A percentile compares a stretch with the other conserved stretches of the same genome.
Evolutionary conservation across 2,113 vertebrate genomes (phyloP).

Genomic region (Pimephales promelas): DNA sequence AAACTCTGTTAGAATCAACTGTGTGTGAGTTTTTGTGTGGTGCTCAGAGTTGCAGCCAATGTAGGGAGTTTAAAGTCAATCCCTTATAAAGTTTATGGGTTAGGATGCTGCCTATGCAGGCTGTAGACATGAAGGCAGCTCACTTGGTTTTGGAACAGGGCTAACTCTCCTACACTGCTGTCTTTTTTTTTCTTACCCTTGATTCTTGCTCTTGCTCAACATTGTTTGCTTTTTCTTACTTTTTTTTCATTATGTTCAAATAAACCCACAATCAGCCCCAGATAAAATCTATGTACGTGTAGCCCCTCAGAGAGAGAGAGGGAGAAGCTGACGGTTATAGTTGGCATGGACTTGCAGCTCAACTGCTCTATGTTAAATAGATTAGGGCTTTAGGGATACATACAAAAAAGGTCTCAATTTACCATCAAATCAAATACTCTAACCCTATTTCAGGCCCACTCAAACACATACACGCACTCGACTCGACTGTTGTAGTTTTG

Average conservation of each 20-base stretch:
- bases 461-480: slow-evolving; percentile 1
- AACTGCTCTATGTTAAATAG: slow-evolving; percentile 75
- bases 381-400: slow-evolving; percentile 75
- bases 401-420: slow-evolving; percentile 63
- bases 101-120: neutral
- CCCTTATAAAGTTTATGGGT: neutral
- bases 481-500: slow-evolving; percentile 22
- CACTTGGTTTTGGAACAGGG: neutral
- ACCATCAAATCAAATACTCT: slow-evolving; percentile 73
- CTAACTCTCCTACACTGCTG: neutral
- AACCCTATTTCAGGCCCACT: slow-evolving; percentile 69
- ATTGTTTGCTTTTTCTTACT: slow-evolving; percentile 4
- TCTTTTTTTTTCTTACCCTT: neutral
- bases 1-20: neutral
- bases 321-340: slow-evolving; percentile 54
- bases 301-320: slow-evolving; percentile 4
- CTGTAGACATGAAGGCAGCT: neutral
- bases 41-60: neutral
- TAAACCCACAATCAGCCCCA: slow-evolving; percentile 8
- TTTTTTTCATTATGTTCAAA: slow-evolving; percentile 3
- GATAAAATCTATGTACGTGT: neutral
- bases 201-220: slow-evolving; percentile 11
- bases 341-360: slow-evolving; percentile 37
- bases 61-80: neutral
- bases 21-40: neutral